Evolutionary conservation across 2,797 vertebrate species (phyloP).

Genomic region (Champsocephalus gunnari): DNA sequence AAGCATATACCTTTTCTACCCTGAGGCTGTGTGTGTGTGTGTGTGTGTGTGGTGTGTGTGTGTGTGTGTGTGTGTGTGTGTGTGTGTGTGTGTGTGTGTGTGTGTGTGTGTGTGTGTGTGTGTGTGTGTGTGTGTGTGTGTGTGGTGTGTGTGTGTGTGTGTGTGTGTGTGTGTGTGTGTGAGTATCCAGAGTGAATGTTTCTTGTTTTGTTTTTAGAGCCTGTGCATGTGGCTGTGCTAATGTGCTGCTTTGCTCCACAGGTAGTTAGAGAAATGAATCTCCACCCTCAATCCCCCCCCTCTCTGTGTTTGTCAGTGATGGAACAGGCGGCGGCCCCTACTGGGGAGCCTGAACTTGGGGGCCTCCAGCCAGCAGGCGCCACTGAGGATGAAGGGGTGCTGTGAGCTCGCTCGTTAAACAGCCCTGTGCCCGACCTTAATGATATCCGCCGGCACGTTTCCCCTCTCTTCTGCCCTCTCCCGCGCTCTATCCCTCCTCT

Average conservation of each 20-base stretch:
- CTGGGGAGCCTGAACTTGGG: conserved; percentile 53
- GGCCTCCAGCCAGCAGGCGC: conserved; percentile 75
- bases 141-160: no score
- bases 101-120: no score
- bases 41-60: background rate
- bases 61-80: no score
- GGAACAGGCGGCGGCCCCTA: conserved; percentile 58
- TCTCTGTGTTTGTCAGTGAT: conserved; percentile 21
- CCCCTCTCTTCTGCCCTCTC: conserved; percentile 32
- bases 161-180: conserved; percentile 9
- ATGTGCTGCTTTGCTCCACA: conserved; percentile 53
- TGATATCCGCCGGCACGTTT: conserved; percentile 70
- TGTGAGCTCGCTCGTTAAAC: conserved; percentile 77
- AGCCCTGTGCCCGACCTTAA: conserved; percentile 70
- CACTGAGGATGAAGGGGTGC: conserved; percentile 75
- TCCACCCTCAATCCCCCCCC: conserved; percentile 18
- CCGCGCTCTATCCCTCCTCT: background rate
- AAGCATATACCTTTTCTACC: conserved; percentile 33
- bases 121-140: no score
- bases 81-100: no score
- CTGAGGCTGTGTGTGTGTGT: conserved; percentile 20
- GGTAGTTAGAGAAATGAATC: conserved; percentile 53
- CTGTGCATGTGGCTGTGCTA: conserved; percentile 38
- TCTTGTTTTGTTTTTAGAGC: conserved; percentile 3
- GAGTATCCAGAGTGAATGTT: conserved; percentile 21